A percentile compares a stretch with the other conserved stretches of the same genome.
phyloP scores from a whole-genome alignment of 2,888 invertebrate genomes.

The Clusia tigrina region DNA sequence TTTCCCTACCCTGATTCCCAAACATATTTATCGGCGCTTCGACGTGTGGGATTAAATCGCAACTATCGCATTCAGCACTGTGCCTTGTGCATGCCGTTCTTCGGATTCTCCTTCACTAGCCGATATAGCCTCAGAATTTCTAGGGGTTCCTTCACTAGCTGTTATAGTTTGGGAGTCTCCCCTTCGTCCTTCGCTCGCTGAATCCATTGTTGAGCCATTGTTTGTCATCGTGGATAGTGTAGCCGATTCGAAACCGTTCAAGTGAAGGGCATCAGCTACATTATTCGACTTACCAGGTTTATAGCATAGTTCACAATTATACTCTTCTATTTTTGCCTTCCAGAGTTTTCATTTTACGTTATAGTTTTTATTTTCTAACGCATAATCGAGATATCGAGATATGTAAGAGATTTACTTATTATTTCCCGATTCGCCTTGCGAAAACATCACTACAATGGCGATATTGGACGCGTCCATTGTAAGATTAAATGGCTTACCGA shows the following conservation, averaged over 20 bases:
- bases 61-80: constrained; percentile 18
- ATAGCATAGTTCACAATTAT: constrained; percentile 25
- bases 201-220: too few relatives aligned
- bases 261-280: constrained; percentile 24
- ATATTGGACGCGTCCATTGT: constrained; percentile 35
- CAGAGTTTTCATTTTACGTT: constrained; percentile 24
- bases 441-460: constrained; percentile 6
- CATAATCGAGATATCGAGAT: constrained; percentile 20
- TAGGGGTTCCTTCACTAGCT: too few relatives aligned
- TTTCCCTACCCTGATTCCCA: constrained; percentile 7
- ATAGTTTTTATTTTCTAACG: background rate
- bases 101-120: constrained; percentile 11
- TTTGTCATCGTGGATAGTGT: too few relatives aligned
- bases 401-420: too few relatives aligned
- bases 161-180: too few relatives aligned
- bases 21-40: constrained; percentile 16
- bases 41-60: constrained; percentile 16
- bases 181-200: too few relatives aligned
- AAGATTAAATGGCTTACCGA: constrained; percentile 30
- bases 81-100: constrained; percentile 17
- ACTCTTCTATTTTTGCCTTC: constrained; percentile 25
- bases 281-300: constrained; percentile 24
- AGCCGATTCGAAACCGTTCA: too few relatives aligned
- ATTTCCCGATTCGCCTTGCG: too few relatives aligned
- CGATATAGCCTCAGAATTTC: too few relatives aligned